Percentiles rank a stretch among this genome's conserved stretches.
These are phyloP conservation scores for Pogoniulus pusillus DNA, from an alignment of 2,797 vertebrate genomes.

Conservation along the genomic window DNA sequence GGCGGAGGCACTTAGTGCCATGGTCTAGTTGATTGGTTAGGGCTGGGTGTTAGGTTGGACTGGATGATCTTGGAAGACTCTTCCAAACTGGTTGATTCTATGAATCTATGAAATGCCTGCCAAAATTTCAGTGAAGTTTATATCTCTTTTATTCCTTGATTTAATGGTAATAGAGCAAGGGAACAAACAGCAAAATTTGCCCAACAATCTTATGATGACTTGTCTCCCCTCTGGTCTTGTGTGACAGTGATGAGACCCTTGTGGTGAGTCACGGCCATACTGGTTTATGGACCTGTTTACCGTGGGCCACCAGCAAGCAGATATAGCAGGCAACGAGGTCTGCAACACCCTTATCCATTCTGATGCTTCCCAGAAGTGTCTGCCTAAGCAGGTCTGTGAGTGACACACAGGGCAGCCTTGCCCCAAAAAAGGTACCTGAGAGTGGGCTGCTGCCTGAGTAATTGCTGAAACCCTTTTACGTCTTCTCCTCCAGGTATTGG, in stretches of 20 bases:
- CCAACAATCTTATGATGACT: not conserved
- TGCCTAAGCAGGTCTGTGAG: not conserved
- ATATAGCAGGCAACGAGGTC: no score
- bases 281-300: no score
- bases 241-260: fast-evolving
- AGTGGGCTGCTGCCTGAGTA: not conserved
- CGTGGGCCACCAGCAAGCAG: no score
- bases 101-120: not conserved
- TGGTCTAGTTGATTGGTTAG: no score
- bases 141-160: not conserved
- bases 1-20: no score
- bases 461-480: not conserved
- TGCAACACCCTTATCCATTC: fast-evolving
- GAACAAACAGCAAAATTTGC: not conserved
- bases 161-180: not conserved
- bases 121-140: not conserved
- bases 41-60: no score
- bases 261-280: no score
- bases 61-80: no score
- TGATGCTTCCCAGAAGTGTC: not conserved
- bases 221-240: not conserved
- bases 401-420: not conserved
- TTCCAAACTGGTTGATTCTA: no score
- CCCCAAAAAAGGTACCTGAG: not conserved
- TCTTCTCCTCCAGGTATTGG: not conserved